Percentiles rank a stretch among this genome's conserved stretches.
These are phyloP conservation scores for Melikaiella ostensackeni DNA, from an alignment of 2,888 invertebrate genomes.

Conservation along the genomic window DNA sequence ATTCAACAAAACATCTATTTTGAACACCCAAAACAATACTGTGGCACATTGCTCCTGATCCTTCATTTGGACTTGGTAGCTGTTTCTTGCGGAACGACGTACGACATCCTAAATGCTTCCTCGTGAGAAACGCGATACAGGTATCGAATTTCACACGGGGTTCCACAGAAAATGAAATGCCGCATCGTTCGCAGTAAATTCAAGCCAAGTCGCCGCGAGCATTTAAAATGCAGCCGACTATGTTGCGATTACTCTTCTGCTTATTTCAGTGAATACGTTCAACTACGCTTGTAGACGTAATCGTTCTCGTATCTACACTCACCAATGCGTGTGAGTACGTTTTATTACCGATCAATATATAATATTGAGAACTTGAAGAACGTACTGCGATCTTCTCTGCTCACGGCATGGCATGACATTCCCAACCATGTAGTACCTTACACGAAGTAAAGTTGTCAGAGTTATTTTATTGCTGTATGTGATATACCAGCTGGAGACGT, in stretches of 20 bases:
- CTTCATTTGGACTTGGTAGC: conserved; percentile 33
- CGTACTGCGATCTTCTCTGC: conserved; percentile 16
- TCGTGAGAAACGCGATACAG: conserved; percentile 46
- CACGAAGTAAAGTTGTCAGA: conserved; percentile 38
- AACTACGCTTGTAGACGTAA: conserved; percentile 5
- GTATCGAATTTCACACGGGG: conserved; percentile 48
- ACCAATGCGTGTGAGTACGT: conserved; percentile 47
- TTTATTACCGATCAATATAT: conserved; percentile 57
- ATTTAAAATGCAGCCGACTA: conserved; percentile 26
- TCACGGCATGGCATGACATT: neutral
- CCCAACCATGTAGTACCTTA: conserved; percentile 28
- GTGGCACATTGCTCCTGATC: neutral
- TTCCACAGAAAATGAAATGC: conserved; percentile 48
- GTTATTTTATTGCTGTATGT: conserved; percentile 32
- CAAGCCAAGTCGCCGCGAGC: conserved; percentile 42
- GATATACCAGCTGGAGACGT: conserved; percentile 27
- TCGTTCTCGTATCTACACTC: conserved; percentile 31
- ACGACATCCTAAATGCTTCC: conserved; percentile 40
- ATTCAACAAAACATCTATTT: too few relatives aligned
- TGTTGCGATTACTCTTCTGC: conserved; percentile 47
- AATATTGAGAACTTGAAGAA: conserved; percentile 42
- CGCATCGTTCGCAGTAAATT: conserved; percentile 42
- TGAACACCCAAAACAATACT: neutral
- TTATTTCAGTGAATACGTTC: conserved; percentile 42
- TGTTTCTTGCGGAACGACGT: conserved; percentile 6